A percentile compares a stretch with the other conserved stretches of the same genome.
Evolutionary conservation across 2,797 vertebrate species (phyloP).

Genomic region (Parauchenoglanis ngamensis): DNA sequence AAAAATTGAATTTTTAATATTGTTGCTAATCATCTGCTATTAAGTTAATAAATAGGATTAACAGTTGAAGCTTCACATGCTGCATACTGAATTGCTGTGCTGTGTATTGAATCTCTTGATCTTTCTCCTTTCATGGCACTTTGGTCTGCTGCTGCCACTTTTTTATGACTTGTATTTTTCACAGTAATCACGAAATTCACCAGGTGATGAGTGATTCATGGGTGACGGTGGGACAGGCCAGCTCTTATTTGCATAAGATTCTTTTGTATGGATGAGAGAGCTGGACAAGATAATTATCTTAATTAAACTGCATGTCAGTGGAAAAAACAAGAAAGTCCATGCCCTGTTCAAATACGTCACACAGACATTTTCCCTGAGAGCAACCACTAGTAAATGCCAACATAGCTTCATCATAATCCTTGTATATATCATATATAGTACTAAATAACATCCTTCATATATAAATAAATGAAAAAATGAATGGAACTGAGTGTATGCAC

Average conservation of each 20-base stretch:
- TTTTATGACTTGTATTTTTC: slow-evolving; percentile 70
- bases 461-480: slow-evolving; percentile 37
- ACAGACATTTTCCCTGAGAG: slow-evolving; percentile 47
- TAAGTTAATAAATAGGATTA: background rate
- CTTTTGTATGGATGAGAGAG: slow-evolving; percentile 60
- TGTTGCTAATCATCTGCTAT: background rate
- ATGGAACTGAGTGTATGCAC: slow-evolving; percentile 56
- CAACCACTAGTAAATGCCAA: slow-evolving; percentile 17
- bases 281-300: slow-evolving; percentile 70
- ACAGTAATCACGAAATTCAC: slow-evolving; percentile 66
- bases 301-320: slow-evolving; percentile 74
- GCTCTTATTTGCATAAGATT: slow-evolving; percentile 61
- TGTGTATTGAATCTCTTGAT: slow-evolving; percentile 35
- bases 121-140: slow-evolving; percentile 1
- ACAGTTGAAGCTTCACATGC: background rate
- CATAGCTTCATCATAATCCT: slow-evolving; percentile 55
- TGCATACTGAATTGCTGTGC: background rate
- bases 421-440: slow-evolving; percentile 63
- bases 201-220: slow-evolving; percentile 63
- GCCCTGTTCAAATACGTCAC: slow-evolving; percentile 53
- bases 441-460: slow-evolving; percentile 62
- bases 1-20: background rate
- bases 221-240: slow-evolving; percentile 48
- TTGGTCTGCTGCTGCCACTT: slow-evolving; percentile 7
- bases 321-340: slow-evolving; percentile 68